A percentile compares a stretch with the other conserved stretches of the same genome.
Conservation (phyloP, 1,140 invertebrate species). For the Helicoverpa zea region DNA sequence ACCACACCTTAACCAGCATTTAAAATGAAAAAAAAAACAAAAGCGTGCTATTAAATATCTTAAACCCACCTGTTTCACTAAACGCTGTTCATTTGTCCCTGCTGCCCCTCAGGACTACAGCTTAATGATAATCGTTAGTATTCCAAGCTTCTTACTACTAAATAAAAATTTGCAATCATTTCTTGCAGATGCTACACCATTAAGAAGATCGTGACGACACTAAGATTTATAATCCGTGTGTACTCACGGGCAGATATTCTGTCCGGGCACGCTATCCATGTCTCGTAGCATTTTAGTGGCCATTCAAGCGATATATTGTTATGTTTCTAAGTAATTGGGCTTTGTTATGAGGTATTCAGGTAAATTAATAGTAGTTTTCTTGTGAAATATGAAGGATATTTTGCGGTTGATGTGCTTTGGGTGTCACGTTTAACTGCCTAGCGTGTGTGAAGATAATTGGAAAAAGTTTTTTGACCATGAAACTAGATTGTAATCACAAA, state of each 20-base stretch:
- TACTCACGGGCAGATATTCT: not conserved
- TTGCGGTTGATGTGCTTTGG: too few species aligned
- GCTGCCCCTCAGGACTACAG: conserved; percentile 3
- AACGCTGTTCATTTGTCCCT: conserved; percentile 44
- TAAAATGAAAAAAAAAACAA: conserved; percentile 14
- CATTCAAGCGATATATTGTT: conserved; percentile 17
- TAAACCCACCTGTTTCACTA: conserved; percentile 49
- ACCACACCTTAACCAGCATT: not conserved
- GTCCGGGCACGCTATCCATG: conserved; percentile 7
- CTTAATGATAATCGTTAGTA: conserved; percentile 59
- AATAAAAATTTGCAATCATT: conserved; percentile 63
- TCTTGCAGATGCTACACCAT: conserved; percentile 55
- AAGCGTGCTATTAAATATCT: conserved; percentile 42
- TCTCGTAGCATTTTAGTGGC: not conserved
- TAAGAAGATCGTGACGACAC: conserved; percentile 31
- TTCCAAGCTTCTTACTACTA: conserved; percentile 50
- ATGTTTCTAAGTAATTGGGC: conserved; percentile 9
- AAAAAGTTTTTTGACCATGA: too few species aligned
- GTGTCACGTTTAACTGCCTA: too few species aligned
- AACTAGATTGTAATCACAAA: too few species aligned
- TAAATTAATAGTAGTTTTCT: conserved; percentile 7
- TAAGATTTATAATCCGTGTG: conserved; percentile 5
- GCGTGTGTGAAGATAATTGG: too few species aligned
- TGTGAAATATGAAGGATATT: conserved; percentile 10
- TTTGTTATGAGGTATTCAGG: conserved; percentile 8